Percentiles rank a stretch among this genome's conserved stretches.
These are phyloP conservation scores for Acropternis orthonyx DNA, from an alignment of 2,797 vertebrate genomes.

Conservation along the genomic window DNA sequence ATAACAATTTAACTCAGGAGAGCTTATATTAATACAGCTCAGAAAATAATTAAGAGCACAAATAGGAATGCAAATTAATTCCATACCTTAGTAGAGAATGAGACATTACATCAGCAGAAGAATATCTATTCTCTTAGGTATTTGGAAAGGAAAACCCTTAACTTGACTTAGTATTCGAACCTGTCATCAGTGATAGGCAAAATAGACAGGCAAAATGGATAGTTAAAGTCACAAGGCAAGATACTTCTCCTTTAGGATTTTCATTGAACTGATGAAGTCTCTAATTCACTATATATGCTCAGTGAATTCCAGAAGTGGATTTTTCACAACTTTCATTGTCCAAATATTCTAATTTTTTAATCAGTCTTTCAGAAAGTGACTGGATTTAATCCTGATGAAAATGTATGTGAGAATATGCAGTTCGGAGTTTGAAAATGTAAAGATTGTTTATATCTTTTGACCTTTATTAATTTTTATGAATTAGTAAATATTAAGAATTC, in stretches of 20 bases:
- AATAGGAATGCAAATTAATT: slow-evolving; percentile 40
- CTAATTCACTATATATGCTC: background rate
- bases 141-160: background rate
- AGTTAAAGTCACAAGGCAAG: background rate
- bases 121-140: background rate
- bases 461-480: background rate
- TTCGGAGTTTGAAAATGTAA: background rate
- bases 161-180: background rate
- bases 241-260: background rate
- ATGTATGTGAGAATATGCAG: background rate
- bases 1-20: slow-evolving; percentile 17
- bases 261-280: background rate
- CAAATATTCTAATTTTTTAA: background rate
- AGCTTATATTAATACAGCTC: background rate
- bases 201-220: background rate
- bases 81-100: background rate
- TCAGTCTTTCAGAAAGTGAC: background rate
- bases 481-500: background rate
- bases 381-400: background rate
- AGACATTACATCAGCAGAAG: background rate
- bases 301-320: background rate
- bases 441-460: background rate
- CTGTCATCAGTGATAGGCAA: background rate
- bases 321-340: background rate
- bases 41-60: slow-evolving; percentile 43